phyloP scores from a whole-genome alignment of 1,140 invertebrate genomes.

The Drosophila arizonae region DNA sequence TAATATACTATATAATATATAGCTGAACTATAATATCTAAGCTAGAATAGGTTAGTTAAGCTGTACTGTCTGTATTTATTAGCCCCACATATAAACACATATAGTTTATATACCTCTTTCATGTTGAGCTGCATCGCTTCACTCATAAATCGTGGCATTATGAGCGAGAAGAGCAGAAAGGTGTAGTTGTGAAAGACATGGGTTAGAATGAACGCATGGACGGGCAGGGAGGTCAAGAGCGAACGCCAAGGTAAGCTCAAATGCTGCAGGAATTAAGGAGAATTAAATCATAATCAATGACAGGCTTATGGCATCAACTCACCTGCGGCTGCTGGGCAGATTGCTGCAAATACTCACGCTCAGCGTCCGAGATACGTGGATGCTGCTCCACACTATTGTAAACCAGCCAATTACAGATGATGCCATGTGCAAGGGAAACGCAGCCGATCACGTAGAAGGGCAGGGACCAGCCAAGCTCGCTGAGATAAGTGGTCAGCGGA shows the following conservation, averaged over 20 bases:
- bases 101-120: background rate
- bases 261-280: conserved; percentile 21
- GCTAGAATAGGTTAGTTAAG: no score
- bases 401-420: conserved; percentile 59
- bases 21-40: no score
- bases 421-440: conserved; percentile 51
- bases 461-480: conserved; percentile 58
- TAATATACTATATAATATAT: no score
- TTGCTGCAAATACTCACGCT: conserved; percentile 54
- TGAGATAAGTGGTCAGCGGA: conserved; percentile 64
- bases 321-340: conserved; percentile 29
- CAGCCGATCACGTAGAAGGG: conserved; percentile 68
- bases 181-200: conserved; percentile 72
- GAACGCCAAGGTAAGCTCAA: conserved; percentile 57
- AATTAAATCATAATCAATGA: background rate
- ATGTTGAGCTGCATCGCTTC: conserved; percentile 68
- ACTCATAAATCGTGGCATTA: conserved; percentile 67
- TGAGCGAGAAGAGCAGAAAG: conserved; percentile 51
- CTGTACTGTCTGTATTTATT: no score
- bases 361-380: conserved; percentile 57
- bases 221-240: conserved; percentile 53
- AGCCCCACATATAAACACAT: no score
- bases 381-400: conserved; percentile 68
- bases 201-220: conserved; percentile 67
- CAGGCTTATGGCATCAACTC: background rate